phyloP scores from a whole-genome alignment of 2,113 vertebrate genomes.

The Psammodynastes pulverulentus region DNA sequence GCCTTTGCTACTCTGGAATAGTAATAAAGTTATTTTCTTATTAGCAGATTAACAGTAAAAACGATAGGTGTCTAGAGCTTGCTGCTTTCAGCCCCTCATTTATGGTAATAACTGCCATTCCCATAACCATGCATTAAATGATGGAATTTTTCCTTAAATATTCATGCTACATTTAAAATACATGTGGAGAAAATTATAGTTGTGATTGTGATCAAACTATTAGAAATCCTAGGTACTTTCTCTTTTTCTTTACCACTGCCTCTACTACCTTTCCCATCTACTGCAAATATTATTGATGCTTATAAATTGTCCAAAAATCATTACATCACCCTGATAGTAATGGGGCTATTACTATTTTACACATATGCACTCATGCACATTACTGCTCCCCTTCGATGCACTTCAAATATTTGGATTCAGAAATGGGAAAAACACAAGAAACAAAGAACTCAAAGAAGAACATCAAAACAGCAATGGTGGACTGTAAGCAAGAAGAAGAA shows the following conservation, averaged over 20 bases:
- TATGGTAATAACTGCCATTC: constrained; percentile 12
- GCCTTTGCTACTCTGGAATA: background rate
- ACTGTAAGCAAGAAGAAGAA: background rate
- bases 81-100: background rate
- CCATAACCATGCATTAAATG: background rate
- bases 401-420: background rate
- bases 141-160: background rate
- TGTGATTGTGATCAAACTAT: background rate
- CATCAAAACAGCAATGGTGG: background rate
- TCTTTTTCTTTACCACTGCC: background rate
- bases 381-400: background rate
- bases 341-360: background rate
- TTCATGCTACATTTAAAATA: background rate
- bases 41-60: background rate
- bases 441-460: background rate
- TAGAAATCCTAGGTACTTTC: background rate
- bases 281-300: background rate
- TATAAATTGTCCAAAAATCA: constrained; percentile 2
- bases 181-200: background rate
- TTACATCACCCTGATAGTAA: background rate
- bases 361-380: background rate
- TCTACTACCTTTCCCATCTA: background rate
- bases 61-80: constrained; percentile 9
- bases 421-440: background rate
- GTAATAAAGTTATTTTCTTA: background rate